phyloP scores from a whole-genome alignment of 2,797 vertebrate species.

The Gymnothorax reevesii region DNA sequence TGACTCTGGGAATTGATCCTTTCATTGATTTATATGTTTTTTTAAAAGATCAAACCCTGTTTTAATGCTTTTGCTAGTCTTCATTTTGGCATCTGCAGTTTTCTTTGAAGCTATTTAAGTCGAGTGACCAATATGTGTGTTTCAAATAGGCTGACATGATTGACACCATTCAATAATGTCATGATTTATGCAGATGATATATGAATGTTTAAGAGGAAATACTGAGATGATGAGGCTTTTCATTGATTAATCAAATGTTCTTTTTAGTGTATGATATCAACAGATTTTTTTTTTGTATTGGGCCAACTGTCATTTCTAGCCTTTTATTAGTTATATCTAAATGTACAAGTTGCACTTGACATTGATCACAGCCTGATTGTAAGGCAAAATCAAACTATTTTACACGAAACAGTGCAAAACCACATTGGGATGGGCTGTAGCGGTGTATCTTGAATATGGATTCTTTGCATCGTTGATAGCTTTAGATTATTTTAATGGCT shows the following conservation, averaged over 20 bases:
- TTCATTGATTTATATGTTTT: constrained; percentile 64
- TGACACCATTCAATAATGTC: not conserved
- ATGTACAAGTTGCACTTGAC: not conserved
- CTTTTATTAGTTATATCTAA: not conserved
- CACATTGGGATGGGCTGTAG: too few relatives aligned
- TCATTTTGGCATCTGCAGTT: constrained; percentile 67
- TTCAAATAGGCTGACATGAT: not conserved
- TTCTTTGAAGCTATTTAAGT: constrained; percentile 56
- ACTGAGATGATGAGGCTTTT: not conserved
- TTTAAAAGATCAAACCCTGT: constrained; percentile 59
- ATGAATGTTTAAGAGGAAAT: not conserved
- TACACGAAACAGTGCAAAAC: not conserved
- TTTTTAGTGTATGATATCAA: not conserved
- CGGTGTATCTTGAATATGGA: too few relatives aligned
- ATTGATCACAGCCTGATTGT: not conserved
- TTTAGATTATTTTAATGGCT: not conserved
- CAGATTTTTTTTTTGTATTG: not conserved
- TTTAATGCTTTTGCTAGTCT: constrained; percentile 69
- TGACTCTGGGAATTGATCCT: constrained; percentile 63
- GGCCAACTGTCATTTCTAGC: not conserved
- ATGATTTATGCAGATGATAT: not conserved
- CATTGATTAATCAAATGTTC: not conserved
- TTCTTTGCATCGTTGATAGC: not conserved
- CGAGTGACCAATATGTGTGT: not conserved
- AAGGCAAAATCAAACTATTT: not conserved